These are phyloP conservation scores for Drosophila falleni DNA, from an alignment of 2,888 invertebrate species.

Conservation along the genomic window DNA sequence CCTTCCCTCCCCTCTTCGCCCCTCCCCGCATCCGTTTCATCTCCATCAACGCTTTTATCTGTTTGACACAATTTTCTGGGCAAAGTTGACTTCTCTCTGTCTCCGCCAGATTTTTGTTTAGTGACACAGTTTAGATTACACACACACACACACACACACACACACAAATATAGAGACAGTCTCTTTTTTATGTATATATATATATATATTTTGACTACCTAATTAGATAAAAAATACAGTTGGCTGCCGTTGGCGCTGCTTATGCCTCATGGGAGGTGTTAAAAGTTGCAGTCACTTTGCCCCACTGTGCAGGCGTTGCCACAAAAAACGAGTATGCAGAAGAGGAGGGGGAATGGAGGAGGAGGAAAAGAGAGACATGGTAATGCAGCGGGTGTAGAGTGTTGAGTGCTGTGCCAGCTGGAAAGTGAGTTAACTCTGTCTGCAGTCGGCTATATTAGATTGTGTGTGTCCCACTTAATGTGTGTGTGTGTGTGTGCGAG, in stretches of 20 bases:
- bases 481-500: conserved; percentile 22
- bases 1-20: not conserved
- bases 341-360: not conserved
- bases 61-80: conserved; percentile 80
- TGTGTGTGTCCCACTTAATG: conserved; percentile 54
- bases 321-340: conserved; percentile 13
- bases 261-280: conserved; percentile 55
- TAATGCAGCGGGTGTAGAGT: conserved; percentile 42
- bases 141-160: conserved; percentile 33
- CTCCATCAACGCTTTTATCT: conserved; percentile 69
- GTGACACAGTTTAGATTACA: conserved; percentile 79
- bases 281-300: conserved; percentile 62
- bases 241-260: conserved; percentile 43
- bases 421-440: conserved; percentile 46
- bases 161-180: conserved; percentile 16
- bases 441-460: conserved; percentile 43
- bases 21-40: conserved; percentile 24
- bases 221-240: conserved; percentile 75
- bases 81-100: conserved; percentile 59
- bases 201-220: conserved; percentile 74
- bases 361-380: not conserved
- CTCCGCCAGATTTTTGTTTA: conserved; percentile 71
- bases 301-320: conserved; percentile 60
- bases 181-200: conserved; percentile 49
- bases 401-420: conserved; percentile 47